phyloP scores from a whole-genome alignment of 1,140 invertebrate genomes.

The Drosophila santomea region DNA sequence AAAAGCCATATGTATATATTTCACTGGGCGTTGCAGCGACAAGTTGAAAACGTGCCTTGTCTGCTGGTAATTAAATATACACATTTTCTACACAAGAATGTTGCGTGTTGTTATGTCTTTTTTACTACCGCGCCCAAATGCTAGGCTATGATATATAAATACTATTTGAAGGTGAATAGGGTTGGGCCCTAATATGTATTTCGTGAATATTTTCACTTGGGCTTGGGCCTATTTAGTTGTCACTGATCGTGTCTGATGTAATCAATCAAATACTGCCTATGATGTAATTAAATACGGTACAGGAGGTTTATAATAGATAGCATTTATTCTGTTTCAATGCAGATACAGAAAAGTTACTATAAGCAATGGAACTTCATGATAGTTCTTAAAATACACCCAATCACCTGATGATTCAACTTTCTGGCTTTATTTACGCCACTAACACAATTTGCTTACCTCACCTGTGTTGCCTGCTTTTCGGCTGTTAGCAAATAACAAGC shows the following conservation, averaged over 20 bases:
- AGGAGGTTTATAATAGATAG: too few relatives aligned
- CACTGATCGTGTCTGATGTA: background rate
- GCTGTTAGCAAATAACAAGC: conserved; percentile 27
- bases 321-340: too few relatives aligned
- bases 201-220: background rate
- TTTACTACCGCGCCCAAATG: conserved; percentile 49
- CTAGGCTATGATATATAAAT: conserved; percentile 42
- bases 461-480: conserved; percentile 64
- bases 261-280: background rate
- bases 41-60: conserved; percentile 19
- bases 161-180: conserved; percentile 5
- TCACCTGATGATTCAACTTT: background rate
- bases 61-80: conserved; percentile 6
- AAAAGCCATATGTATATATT: background rate
- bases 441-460: conserved; percentile 1
- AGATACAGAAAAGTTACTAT: background rate
- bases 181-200: background rate
- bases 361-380: too few relatives aligned
- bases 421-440: background rate
- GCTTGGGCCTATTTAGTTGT: background rate
- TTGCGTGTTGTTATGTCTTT: conserved; percentile 15
- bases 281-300: too few relatives aligned
- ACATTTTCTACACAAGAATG: conserved; percentile 30
- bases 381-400: background rate
- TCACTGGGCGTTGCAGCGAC: conserved; percentile 30